Evolutionary conservation across 2,797 vertebrate genomes (phyloP).

Genomic region (Crocidura indochinensis): DNA sequence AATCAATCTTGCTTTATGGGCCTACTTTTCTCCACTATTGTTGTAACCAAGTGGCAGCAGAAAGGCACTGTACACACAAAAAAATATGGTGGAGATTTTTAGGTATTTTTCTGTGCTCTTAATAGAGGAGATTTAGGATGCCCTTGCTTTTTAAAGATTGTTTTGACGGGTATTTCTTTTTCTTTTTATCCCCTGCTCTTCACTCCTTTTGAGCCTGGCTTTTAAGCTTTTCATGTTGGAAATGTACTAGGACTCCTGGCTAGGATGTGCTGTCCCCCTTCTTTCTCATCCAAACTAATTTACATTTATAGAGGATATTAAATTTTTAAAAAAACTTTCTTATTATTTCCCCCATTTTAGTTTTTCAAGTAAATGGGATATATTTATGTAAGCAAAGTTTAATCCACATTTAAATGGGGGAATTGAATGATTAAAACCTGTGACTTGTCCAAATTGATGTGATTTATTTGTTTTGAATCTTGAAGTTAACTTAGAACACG

Average conservation of each 20-base stretch:
- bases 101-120: conserved; percentile 50
- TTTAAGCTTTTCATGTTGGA: conserved; percentile 58
- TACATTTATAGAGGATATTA: conserved; percentile 47
- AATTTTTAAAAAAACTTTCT: conserved; percentile 34
- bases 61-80: conserved; percentile 81
- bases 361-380: conserved; percentile 43
- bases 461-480: conserved; percentile 65
- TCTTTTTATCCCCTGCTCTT: neutral
- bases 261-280: conserved; percentile 46
- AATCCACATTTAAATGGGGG: conserved; percentile 44
- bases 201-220: conserved; percentile 18
- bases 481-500: conserved; percentile 29
- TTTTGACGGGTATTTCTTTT: neutral
- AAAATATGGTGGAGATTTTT: conserved; percentile 75
- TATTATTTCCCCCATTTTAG: conserved; percentile 31
- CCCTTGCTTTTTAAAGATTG: conserved; percentile 59
- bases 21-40: conserved; percentile 85
- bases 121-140: conserved; percentile 79
- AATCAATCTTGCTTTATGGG: conserved; percentile 88
- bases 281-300: conserved; percentile 47
- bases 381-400: conserved; percentile 64
- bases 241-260: neutral
- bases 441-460: conserved; percentile 30
- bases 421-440: conserved; percentile 54
- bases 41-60: conserved; percentile 84